Conservation (phyloP, 2,888 invertebrate species). For the Eupsilia transversa region DNA sequence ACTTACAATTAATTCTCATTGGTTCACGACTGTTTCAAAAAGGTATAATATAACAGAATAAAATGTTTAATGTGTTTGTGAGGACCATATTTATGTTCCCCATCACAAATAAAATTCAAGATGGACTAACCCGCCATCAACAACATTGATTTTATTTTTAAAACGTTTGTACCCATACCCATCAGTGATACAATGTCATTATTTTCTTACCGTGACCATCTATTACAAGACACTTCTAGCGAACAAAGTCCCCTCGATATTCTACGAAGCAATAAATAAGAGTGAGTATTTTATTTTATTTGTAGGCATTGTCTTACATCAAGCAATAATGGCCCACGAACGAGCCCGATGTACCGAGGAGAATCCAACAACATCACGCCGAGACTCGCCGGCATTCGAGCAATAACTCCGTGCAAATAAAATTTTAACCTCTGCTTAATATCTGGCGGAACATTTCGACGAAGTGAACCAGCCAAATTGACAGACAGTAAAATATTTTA, state of each 20-base stretch:
- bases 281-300: conserved; percentile 81
- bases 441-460: conserved; percentile 83
- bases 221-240: conserved; percentile 65
- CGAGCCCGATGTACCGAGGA: conserved; percentile 77
- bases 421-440: conserved; percentile 90
- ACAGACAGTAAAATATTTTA: conserved; percentile 91
- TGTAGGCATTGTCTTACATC: conserved; percentile 85
- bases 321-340: conserved; percentile 81
- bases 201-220: conserved; percentile 60
- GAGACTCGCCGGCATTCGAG: conserved; percentile 75
- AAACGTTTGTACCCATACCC: conserved; percentile 23
- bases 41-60: no score
- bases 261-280: conserved; percentile 81
- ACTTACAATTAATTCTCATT: not conserved
- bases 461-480: conserved; percentile 85
- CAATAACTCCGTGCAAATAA: conserved; percentile 87
- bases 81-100: not conserved
- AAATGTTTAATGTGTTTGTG: conserved; percentile 1
- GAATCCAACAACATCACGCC: conserved; percentile 82
- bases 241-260: conserved; percentile 67
- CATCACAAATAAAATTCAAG: conserved; percentile 13
- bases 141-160: conserved; percentile 26
- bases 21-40: not conserved
- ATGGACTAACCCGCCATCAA: not conserved
- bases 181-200: conserved; percentile 50